phyloP scores from a whole-genome alignment of 1,140 invertebrate genomes.

The Drosophila repletoides region DNA sequence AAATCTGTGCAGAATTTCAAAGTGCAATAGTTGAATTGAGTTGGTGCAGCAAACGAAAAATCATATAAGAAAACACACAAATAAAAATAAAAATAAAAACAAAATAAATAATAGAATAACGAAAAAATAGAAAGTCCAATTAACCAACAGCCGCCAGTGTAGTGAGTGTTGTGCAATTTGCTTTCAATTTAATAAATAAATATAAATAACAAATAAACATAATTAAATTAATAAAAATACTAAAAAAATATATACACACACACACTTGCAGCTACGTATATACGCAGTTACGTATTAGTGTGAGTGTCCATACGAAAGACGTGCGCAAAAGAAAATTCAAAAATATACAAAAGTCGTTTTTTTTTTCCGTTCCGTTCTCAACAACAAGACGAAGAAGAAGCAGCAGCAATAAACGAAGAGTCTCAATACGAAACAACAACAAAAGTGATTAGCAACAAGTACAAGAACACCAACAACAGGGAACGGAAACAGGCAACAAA shows the following conservation, averaged over 20 bases:
- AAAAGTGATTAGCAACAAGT: constrained; percentile 26
- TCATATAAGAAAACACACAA: constrained; percentile 36
- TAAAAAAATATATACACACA: constrained; percentile 8
- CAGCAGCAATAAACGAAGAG: constrained; percentile 46
- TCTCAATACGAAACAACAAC: constrained; percentile 46
- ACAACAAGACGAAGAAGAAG: constrained; percentile 31
- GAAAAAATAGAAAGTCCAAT: constrained; percentile 68
- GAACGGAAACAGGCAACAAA: constrained; percentile 9
- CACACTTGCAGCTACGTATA: constrained; percentile 2
- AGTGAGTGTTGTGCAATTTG: constrained; percentile 59
- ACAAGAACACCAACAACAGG: constrained; percentile 17
- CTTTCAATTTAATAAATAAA: constrained; percentile 23
- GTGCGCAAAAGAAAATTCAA: constrained; percentile 46
- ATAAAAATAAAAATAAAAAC: constrained; percentile 56
- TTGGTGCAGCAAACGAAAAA: constrained; percentile 24
- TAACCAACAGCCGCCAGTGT: constrained; percentile 61
- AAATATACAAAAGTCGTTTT: constrained; percentile 56
- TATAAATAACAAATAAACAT: constrained; percentile 17
- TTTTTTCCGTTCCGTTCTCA: constrained; percentile 7
- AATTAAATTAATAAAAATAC: constrained; percentile 15
- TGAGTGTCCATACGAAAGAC: constrained; percentile 50
- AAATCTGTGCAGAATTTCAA: constrained; percentile 68
- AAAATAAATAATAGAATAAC: constrained; percentile 53
- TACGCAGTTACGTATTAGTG: constrained; percentile 48
- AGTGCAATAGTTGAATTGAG: constrained; percentile 57